Base-by-base conservation (phyloP, 2,888 invertebrate species). In the Philereme vetulata region DNA sequence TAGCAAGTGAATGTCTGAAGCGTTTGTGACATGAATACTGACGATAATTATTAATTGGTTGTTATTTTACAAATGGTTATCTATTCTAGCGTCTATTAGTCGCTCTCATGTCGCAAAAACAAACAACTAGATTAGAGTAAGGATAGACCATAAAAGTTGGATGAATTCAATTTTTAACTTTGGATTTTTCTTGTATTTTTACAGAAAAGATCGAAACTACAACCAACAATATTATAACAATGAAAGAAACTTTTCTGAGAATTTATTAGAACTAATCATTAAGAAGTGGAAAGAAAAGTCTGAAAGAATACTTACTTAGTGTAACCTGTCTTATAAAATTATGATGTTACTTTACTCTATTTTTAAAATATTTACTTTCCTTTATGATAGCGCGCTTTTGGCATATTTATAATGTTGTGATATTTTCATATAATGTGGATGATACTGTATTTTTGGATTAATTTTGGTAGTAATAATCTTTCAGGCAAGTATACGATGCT, bases 401-500 rank as follows among this genome's bases (percentile, higher is more conserved):
- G 88, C 84, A 81, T 85, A 86, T 90, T 88, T 90, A 84, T 85
- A 82, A 88, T 86, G 81, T 85, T 83, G 84, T 88, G 81, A 86
- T 89, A 86, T 89, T 88, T 84, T 86, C 85, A 84, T 62, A 54
- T 88, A 85, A 84, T 86, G 87, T 87, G 84, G 85, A 84, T 88
- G 82, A 86, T 84, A 77, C 84, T 87, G 86, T 86, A 85, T 85
- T 85, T 84, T 86, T 88, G 81, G 84, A 84, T 84, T 81, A 81
- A 86, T 84, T 91, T 88, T 84, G 80, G 70, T 85, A 88, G 83
- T 89, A 85, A 85, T 88, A 88, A 85, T 87, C 86, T 90, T 90
- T 90, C 86, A 77, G 85, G 88, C 79, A 83, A 85, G 81, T 90
- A 87, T 88, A 87, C 84, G 80, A 78, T 84, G 75, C 80, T 82